Percentiles rank a stretch among this genome's conserved stretches.
Evolutionary conservation across 2,797 vertebrate genomes (phyloP).

Genomic region (Lerista edwardsae): DNA sequence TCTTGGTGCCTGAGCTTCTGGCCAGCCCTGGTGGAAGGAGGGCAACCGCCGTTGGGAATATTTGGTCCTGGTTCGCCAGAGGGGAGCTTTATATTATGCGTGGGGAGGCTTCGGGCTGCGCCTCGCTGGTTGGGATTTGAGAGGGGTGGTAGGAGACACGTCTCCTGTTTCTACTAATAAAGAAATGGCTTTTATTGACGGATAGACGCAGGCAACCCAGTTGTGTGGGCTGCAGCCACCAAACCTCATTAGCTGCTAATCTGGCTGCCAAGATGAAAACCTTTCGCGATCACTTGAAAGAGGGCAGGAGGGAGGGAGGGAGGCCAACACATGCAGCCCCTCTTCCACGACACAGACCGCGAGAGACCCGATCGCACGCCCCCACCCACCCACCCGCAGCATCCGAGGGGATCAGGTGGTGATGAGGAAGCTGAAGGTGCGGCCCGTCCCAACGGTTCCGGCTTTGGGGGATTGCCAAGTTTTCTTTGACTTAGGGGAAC

Average conservation of each 20-base stretch:
- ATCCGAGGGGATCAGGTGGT: slow-evolving; percentile 58
- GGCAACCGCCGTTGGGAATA: background rate
- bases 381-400: too few species aligned
- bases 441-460: slow-evolving; percentile 47
- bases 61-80: background rate
- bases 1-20: too few species aligned
- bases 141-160: slow-evolving; percentile 67
- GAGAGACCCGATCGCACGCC: slow-evolving; percentile 9
- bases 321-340: slow-evolving; percentile 15
- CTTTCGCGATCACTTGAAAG: slow-evolving; percentile 58
- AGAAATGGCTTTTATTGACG: slow-evolving; percentile 72
- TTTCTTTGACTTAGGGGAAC: slow-evolving; percentile 75
- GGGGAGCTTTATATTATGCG: background rate
- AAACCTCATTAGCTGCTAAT: slow-evolving; percentile 72
- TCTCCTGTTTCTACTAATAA: slow-evolving; percentile 75
- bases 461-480: slow-evolving; percentile 70
- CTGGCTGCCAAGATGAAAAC: slow-evolving; percentile 77
- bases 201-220: slow-evolving; percentile 69
- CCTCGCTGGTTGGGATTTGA: slow-evolving; percentile 63
- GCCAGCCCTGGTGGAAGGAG: background rate
- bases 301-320: slow-evolving; percentile 59
- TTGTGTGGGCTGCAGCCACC: slow-evolving; percentile 70
- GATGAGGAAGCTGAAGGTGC: slow-evolving; percentile 34
- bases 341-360: background rate
- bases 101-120: slow-evolving; percentile 55